phyloP scores from a whole-genome alignment of 2,113 vertebrate genomes.

The Phalacrocorax pelagicus region DNA sequence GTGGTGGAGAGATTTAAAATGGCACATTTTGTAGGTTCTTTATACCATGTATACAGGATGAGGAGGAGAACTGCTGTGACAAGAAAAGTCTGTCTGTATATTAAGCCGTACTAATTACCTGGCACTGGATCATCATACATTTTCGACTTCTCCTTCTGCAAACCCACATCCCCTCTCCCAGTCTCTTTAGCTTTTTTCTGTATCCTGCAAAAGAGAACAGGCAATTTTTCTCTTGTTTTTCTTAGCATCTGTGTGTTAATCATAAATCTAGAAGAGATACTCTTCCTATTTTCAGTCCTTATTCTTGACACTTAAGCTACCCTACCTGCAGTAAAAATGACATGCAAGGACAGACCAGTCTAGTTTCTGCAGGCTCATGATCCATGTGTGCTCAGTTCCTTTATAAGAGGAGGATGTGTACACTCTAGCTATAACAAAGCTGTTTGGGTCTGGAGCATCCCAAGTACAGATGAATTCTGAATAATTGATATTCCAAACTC shows the following conservation, averaged over 20 bases:
- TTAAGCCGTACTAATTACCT: not conserved
- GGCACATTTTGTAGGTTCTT: not conserved
- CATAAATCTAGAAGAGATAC: not conserved
- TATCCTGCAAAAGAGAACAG: not conserved
- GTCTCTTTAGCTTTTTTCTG: not conserved
- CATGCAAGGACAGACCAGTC: not conserved
- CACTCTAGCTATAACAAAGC: not conserved
- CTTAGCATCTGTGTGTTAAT: not conserved
- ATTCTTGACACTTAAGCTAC: not conserved
- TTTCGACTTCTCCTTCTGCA: not conserved
- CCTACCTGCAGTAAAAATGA: not conserved
- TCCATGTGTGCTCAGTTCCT: not conserved
- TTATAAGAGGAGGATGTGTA: not conserved
- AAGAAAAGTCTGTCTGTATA: not conserved
- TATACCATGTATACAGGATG: not conserved
- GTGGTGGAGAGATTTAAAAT: not conserved
- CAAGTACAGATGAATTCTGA: slow-evolving; percentile 7
- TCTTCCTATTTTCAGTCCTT: not conserved
- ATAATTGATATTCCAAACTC: not conserved
- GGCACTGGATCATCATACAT: not conserved
- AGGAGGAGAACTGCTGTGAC: not conserved
- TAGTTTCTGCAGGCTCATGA: not conserved
- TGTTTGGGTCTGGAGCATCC: not conserved
- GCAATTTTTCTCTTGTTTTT: not conserved
- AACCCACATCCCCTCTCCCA: not conserved